A percentile compares a stretch with the other conserved stretches of the same genome.
Conservation (phyloP, 2,888 invertebrate genomes). For the Cerceris rybyensis region DNA sequence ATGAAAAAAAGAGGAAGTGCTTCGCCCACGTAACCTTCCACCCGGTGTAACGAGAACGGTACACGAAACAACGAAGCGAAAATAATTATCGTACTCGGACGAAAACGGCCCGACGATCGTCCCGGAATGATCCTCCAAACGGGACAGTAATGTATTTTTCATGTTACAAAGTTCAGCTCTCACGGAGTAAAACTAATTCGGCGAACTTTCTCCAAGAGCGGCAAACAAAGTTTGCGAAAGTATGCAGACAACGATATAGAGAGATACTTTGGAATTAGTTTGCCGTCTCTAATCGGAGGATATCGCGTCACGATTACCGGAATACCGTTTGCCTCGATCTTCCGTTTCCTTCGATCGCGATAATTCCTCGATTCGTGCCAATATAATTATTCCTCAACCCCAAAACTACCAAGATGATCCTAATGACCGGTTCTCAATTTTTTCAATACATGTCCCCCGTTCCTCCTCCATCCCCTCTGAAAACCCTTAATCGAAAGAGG, state of each 20-base stretch:
- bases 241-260: constrained; percentile 43
- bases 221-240: constrained; percentile 54
- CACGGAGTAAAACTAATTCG: constrained; percentile 44
- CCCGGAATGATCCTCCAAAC: constrained; percentile 31
- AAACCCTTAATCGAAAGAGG: no score
- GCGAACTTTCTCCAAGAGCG: constrained; percentile 53
- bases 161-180: constrained; percentile 17
- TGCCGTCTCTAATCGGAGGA: background rate
- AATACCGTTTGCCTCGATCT: background rate
- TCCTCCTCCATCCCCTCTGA: no score
- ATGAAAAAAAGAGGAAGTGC: constrained; percentile 1
- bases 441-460: no score
- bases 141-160: constrained; percentile 44
- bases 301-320: background rate
- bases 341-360: background rate
- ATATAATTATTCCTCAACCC: no score
- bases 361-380: background rate
- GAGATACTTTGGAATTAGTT: background rate
- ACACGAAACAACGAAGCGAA: background rate
- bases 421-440: no score
- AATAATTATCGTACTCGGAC: constrained; percentile 12
- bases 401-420: no score
- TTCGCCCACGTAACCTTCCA: background rate
- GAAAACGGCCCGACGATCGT: background rate
- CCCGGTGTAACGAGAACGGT: background rate